phyloP scores from a whole-genome alignment of 2,888 invertebrate genomes.

The Pyrocoelia pectoralis region DNA sequence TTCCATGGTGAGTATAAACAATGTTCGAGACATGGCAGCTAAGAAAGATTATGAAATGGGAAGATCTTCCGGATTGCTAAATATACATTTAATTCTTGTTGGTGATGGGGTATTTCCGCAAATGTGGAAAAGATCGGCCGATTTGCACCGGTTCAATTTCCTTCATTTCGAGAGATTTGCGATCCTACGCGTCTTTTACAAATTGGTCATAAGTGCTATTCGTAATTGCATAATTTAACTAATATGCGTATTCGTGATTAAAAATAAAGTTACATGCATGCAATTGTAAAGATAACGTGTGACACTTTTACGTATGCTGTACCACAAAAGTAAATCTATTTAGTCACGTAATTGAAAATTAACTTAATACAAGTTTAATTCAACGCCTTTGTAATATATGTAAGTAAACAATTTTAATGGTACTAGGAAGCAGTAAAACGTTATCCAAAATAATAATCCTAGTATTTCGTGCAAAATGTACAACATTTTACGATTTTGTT shows the following conservation, averaged over 20 bases:
- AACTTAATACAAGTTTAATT: constrained; percentile 11
- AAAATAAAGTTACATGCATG: background rate
- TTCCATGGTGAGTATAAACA: no score
- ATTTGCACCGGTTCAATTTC: no score
- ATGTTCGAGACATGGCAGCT: no score
- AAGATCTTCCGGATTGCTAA: no score
- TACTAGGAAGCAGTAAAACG: constrained; percentile 14
- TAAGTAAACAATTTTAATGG: constrained; percentile 22
- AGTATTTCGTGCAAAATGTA: background rate
- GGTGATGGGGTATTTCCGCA: no score
- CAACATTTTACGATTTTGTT: constrained; percentile 4
- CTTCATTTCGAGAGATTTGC: no score
- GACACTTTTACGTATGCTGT: constrained; percentile 6
- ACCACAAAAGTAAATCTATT: constrained; percentile 7
- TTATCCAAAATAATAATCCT: constrained; percentile 9
- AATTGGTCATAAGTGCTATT: no score
- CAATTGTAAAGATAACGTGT: constrained; percentile 4
- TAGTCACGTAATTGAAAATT: constrained; percentile 14
- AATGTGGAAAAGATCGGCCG: no score
- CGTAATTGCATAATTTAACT: background rate
- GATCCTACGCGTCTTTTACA: no score
- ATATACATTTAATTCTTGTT: no score
- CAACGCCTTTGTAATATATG: constrained; percentile 13
- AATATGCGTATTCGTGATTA: background rate
- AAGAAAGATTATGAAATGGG: no score